Evolutionary conservation across 2,113 vertebrate genomes (phyloP), one percentile per base, ranked within the genome.

Genomic region (Motacilla alba): DNA sequence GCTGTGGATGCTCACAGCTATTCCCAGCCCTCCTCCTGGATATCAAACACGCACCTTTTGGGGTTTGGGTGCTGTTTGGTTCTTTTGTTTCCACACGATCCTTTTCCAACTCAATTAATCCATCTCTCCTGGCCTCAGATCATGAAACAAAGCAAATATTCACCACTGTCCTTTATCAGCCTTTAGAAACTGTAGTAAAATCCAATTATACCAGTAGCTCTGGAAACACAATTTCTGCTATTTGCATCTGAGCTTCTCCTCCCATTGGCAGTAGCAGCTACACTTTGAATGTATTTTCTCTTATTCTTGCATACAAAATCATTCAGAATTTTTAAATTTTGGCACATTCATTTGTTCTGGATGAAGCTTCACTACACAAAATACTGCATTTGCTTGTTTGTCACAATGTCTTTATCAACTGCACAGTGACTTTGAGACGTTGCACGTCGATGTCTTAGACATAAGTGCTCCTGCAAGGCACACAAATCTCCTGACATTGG

Each of bases 151-250:
- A 85, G 67, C 41, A 76, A 89, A 66, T 66, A 77, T 70, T 95
- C 66, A 41, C 44, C 46, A 4, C 27, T 59, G 35, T 46, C 46
- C 55, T 83, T 70, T 62, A 31, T 18, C 23, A 62, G 35, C 16
- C 23, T 46, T 76, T 88, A 55, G 67, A 69, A 79, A 59, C 8
- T 13, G 47, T 90, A 91, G 66, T 90, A 85, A 93, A 87, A 93
- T 44, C 55, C 72, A 83, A 39, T 64, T 69, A 4, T 23, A 77
- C 23, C 74, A 41, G 50, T 41, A 73, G 49, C 74, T 95, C 66
- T 72, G 62, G 77, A 79, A 90, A 86, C 43, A 35, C 43, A 43
- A 13, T 83, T 80, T 52, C 68, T 88, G 82, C 75, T 70, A 14
- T 89, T 73, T 94, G 58, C 75, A 73, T 77, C 67, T 6, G 7